A percentile compares a stretch with the other conserved stretches of the same genome.
Conservation (phyloP, 2,888 invertebrate species). For the Lasioglossum lativentre region DNA sequence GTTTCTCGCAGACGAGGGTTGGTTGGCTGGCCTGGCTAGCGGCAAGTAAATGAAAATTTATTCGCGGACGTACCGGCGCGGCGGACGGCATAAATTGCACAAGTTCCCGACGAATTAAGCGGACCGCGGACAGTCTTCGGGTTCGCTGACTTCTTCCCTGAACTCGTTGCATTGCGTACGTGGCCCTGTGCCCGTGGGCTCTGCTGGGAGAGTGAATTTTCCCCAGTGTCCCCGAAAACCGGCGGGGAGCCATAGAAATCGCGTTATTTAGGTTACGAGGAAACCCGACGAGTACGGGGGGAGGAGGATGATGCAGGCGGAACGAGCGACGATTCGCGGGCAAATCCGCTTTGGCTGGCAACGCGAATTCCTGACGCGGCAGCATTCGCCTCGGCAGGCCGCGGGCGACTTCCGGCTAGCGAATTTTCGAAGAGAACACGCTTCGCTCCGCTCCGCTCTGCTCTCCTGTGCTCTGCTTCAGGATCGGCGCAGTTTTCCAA, state of each 20-base stretch:
- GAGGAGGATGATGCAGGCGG: constrained; percentile 3
- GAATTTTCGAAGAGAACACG: not conserved
- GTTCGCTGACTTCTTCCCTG: not conserved
- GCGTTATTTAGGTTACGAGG: constrained; percentile 55
- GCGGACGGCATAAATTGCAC: constrained; percentile 6
- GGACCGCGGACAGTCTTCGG: not conserved
- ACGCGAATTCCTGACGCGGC: constrained; percentile 56
- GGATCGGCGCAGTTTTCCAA: constrained; percentile 16
- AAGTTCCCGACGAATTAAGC: not conserved
- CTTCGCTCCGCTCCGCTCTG: not conserved
- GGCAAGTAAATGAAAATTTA: constrained; percentile 25
- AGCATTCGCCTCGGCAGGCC: not conserved
- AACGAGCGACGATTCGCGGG: constrained; percentile 44
- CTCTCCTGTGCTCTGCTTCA: too few species aligned
- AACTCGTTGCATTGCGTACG: not conserved
- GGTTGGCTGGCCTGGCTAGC: not conserved
- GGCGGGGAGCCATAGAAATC: constrained; percentile 46
- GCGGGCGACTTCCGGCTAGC: not conserved
- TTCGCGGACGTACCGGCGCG: constrained; percentile 9
- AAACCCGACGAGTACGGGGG: constrained; percentile 39
- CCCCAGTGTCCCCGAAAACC: not conserved
- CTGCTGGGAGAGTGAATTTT: not conserved
- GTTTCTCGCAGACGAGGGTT: not conserved
- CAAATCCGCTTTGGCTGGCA: constrained; percentile 52
- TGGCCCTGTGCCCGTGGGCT: not conserved